Evolutionary conservation across 2,113 vertebrate species (phyloP), one percentile per base, ranked within the genome.

Genomic region (Urocolius indicus): DNA sequence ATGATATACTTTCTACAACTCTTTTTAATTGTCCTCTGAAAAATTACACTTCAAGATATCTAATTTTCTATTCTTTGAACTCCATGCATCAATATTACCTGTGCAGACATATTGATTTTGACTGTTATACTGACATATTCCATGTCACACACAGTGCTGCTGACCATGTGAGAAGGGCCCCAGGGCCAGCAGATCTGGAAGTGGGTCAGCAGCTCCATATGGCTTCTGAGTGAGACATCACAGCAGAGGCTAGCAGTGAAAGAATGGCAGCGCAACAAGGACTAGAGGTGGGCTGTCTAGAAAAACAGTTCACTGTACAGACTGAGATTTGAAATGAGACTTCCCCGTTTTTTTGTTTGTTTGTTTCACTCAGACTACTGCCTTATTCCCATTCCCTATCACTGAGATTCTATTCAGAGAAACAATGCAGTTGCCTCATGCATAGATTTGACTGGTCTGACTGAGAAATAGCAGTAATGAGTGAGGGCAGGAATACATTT

Each of bases 321-420:
- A 10, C 38, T 52, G n/a, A 83, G 46, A 17, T 66, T 10, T 2
- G 1, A 65, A 65, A 30, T 0, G 1, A 16, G 29, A 11, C n/a
- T 62, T 46, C 36, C 38, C 57, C 63, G 20, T 16, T 80, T 75
- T 55, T 29, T 16, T 16, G n/a, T 68, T 63, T 63, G 63, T n/a
- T 1, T 1, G 26, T 11, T 41, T 82, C 22, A 27, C 9, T 59
- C 38, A 43, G 32, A 23, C 41, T 71, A 55, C 36, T 63, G 16
- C 13, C 21, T 75, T 36, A n/a, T 52, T 65, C 32, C 22, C 3
- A 0, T 46, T 75, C 22, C 9, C 36, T 58, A 20, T 22, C 62
- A 32, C 46, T 24, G 30, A 67, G 30, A 26, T 34, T 49, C 46
- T 46, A 41, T 5, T n/a, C 52, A 54, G 29, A 75, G 51, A 71